A percentile compares a stretch with the other conserved stretches of the same genome.
Evolutionary conservation across 2,797 vertebrate species (phyloP).

Genomic region (Momotus momota): DNA sequence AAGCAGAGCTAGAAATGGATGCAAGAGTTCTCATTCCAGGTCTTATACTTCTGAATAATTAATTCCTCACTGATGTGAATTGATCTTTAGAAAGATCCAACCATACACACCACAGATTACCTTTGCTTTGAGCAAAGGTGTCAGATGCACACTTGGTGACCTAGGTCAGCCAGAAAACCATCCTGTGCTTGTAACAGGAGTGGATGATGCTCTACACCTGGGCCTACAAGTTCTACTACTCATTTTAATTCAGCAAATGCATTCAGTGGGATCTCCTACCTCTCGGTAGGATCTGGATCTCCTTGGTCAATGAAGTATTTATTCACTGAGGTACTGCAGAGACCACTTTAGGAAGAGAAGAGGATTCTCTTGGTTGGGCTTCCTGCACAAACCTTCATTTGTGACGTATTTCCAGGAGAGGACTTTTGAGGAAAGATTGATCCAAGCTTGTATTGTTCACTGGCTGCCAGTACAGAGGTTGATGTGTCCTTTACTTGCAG

Average conservation of each 20-base stretch:
- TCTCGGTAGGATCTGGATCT: neutral
- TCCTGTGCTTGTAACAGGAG: accelerated
- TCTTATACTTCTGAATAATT: neutral
- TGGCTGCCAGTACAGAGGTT: neutral
- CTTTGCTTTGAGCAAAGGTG: neutral
- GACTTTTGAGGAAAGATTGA: neutral
- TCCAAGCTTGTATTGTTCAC: neutral
- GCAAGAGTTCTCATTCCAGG: neutral
- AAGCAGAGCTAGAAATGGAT: neutral
- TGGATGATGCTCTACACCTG: neutral
- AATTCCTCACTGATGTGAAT: neutral
- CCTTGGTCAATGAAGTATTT: neutral
- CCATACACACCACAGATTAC: accelerated
- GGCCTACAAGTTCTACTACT: neutral
- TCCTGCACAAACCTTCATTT: neutral
- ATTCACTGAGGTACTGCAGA: neutral
- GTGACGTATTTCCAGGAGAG: neutral
- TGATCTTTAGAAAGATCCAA: neutral
- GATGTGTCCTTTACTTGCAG: neutral
- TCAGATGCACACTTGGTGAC: neutral
- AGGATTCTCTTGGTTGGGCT: neutral
- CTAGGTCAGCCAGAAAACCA: neutral
- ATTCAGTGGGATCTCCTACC: neutral
- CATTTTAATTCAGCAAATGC: neutral
- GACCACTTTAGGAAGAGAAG: neutral